These are phyloP conservation scores for Fregetta grallaria DNA, from an alignment of 2,113 vertebrate species.

Conservation along the genomic window DNA sequence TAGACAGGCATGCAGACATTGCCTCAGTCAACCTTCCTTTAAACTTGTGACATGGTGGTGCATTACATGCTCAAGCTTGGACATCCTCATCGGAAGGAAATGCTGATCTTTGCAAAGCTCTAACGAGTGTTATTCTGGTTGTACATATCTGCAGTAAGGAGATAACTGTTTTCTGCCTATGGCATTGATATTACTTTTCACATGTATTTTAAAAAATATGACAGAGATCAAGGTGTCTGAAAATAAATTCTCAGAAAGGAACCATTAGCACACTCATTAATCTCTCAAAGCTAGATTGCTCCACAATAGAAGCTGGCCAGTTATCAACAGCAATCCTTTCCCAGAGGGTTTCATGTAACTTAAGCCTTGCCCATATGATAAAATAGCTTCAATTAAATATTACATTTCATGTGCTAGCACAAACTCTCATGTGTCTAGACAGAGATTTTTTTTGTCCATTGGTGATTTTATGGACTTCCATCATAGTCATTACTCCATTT, in stretches of 20 bases:
- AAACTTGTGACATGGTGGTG: not conserved
- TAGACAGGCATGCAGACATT: not conserved
- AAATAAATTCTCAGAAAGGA: constrained; percentile 6
- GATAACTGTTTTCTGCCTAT: constrained; percentile 1
- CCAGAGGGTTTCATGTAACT: not conserved
- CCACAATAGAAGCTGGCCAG: not conserved
- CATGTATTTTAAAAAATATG: not conserved
- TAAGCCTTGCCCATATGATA: not conserved
- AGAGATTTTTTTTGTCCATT: not conserved
- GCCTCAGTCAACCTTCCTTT: not conserved
- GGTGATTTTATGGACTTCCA: not conserved
- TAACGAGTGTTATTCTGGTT: not conserved
- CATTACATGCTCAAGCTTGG: not conserved
- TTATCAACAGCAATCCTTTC: not conserved
- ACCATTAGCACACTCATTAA: not conserved
- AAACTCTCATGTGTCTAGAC: not conserved
- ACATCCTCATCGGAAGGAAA: not conserved
- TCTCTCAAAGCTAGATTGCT: not conserved
- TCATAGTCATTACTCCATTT: not conserved
- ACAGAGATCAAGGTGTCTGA: constrained; percentile 6
- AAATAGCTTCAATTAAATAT: not conserved
- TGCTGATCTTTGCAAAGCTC: not conserved
- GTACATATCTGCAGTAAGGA: not conserved
- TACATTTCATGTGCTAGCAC: not conserved
- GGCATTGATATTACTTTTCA: not conserved